Base-by-base conservation (phyloP, 2,797 vertebrate genomes). In the Cichlasoma orientale region DNA sequence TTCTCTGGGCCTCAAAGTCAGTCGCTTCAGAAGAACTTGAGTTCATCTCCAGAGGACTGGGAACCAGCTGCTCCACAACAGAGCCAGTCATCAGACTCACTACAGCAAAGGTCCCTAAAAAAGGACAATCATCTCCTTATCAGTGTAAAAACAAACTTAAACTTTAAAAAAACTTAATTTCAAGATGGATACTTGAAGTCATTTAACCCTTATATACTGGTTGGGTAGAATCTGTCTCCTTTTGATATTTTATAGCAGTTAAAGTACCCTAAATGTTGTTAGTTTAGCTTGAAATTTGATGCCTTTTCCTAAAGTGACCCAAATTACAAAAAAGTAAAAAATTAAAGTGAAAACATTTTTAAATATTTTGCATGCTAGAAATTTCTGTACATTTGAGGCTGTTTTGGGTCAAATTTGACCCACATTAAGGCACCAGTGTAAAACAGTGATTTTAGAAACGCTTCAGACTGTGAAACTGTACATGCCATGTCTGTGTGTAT, bases 51-150 rank as follows among this genome's bases (percentile, higher is more conserved):
- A 95, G 85, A 19, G 96, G 94, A 41, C 90, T 94, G 1, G 97
- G 96, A 72, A 97, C 96, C 72, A 98, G 90, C 86, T 95, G 95
- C 90, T 98, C 97, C 70, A 98, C 96, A 7, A 97, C 96, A 0
- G 97, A 96, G 75, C 97, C 97, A 0, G 97, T 97, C 97, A 98
- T 98, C 79, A 98, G 95, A 82, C 97, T 98, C 78, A 98, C 94
- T 19, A 97, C 97, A 47, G 97, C 97, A 92, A 98, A 98, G 36
- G 97, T 98, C 91, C 97, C 97, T 98, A 89, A 27, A 54, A 9
- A 7, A 79, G 29, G 23, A 10, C 23, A 16, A 16, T 36, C n/a
- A 75, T 13, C n/a, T 82, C 68, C 89, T 68, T 58, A n/a, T 52
- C 70, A 55, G n/a, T 6, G 41, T 8, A 72, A n/a, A 50, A 68